Evolutionary conservation across 1,140 invertebrate genomes (phyloP), one percentile per base, ranked within the genome.

Genomic region (Musca domestica): DNA sequence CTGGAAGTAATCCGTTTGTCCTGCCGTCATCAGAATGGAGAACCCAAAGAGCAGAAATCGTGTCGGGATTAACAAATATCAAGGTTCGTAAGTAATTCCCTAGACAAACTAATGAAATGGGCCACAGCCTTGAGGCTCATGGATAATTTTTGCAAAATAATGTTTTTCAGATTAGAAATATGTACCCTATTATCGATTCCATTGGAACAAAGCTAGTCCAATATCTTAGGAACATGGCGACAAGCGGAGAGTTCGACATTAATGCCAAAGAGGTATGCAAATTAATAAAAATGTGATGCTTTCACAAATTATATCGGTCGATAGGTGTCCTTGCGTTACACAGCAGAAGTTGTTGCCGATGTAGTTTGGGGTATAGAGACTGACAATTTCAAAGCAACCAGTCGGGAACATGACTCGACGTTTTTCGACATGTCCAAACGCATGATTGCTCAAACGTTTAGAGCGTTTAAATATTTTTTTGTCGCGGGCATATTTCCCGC

Each of bases 21-120:
- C 71, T 78, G 12, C 69, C 74, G 17, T 84, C 83, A 4, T 71
- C 82, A 7, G 73, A 71, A 19, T 89, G 88, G 88, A 86, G 87
- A 68, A 73, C 81, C 10, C 80, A 84, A 15, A 76, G 87, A 15
- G 71, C 73, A 3, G 83, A 87, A 27, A 80, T 86, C 15, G 84
- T 84, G 63, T 83, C 84, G 5, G 84, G 85, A 0, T 80, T 88
- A 56, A 85, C 85, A 1, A 75, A 75, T 0, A 73, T 78, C 69
- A 76, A 70, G 27, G 75, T 83, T 69, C 64, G 67, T 66, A 63
- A 19, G n/a, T 30, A 52, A 67, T 14, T n/a, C n/a, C 9, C 6
- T 15, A 34, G 15, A 15, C 41, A 15, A 23, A 30, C 20, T 3
- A 49, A 49, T 12, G 47, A 6, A 49, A 49, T 49, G 14, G 4